Percentiles rank a stretch among this genome's conserved stretches.
phyloP scores from a whole-genome alignment of 35 echinoderm and acorn worm genomes.

The Apostichopus californicus region DNA sequence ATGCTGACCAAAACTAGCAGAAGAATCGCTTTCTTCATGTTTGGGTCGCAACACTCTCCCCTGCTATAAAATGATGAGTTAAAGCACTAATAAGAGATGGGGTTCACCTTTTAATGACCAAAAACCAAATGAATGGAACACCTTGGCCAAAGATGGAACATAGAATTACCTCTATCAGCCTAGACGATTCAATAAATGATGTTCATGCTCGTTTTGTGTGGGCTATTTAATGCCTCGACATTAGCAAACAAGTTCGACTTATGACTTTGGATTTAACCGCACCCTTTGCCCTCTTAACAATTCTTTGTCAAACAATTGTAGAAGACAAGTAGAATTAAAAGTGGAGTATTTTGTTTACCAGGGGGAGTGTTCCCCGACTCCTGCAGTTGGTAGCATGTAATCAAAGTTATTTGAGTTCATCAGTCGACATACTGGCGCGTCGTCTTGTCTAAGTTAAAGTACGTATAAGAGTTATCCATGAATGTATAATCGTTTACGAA shows the following conservation, averaged over 20 bases:
- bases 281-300: slow-evolving; percentile 9
- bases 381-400: neutral
- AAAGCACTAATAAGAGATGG: too few relatives aligned
- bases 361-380: neutral
- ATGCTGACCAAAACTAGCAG: neutral
- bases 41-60: neutral
- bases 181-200: too few relatives aligned
- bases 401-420: neutral
- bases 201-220: too few relatives aligned
- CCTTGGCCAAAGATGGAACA: too few relatives aligned
- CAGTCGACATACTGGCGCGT: neutral
- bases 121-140: too few relatives aligned
- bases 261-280: neutral
- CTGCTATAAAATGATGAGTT: neutral
- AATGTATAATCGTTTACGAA: neutral
- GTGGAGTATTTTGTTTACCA: neutral
- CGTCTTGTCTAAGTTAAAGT: neutral
- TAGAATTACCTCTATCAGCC: too few relatives aligned
- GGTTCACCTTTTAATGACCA: too few relatives aligned
- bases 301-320: neutral
- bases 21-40: neutral
- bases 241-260: too few relatives aligned
- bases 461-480: neutral
- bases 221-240: too few relatives aligned
- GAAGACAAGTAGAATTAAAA: neutral